Conservation (phyloP, 2,113 vertebrate genomes). For the Corythaeola cristata region DNA sequence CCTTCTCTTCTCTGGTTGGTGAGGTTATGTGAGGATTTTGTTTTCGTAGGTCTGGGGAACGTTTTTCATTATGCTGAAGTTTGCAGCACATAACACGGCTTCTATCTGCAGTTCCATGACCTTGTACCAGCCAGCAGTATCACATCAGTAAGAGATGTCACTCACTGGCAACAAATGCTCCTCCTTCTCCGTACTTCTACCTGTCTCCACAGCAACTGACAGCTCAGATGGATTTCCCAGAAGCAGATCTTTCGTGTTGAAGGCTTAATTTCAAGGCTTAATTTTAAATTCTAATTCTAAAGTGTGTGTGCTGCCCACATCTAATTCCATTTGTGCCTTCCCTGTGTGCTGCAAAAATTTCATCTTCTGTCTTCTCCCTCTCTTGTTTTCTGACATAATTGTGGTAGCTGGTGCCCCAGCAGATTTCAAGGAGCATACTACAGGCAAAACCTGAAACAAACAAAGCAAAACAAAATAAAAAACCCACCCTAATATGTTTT, state of each 20-base stretch:
- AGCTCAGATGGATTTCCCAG: constrained; percentile 39
- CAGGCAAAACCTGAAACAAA: not conserved
- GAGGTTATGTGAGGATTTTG: not conserved
- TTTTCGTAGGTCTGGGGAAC: not conserved
- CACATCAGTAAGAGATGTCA: not conserved
- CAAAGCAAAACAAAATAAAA: not conserved
- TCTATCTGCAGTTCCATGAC: not conserved
- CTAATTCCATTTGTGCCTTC: constrained; percentile 55
- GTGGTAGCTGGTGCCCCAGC: not conserved
- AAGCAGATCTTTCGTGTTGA: not conserved
- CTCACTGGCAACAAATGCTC: not conserved
- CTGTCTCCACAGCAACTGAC: constrained; percentile 35
- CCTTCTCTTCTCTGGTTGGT: not conserved
- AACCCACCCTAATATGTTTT: not conserved
- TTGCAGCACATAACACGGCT: not conserved
- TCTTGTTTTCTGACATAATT: constrained; percentile 22
- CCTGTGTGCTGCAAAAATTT: not conserved
- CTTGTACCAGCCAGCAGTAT: not conserved
- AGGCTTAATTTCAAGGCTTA: constrained; percentile 51
- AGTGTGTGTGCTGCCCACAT: not conserved
- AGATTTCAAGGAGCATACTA: not conserved
- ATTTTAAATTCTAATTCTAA: constrained; percentile 55
- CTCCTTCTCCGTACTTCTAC: constrained; percentile 6
- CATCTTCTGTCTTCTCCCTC: not conserved
- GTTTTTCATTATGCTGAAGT: not conserved